phyloP scores from a whole-genome alignment of 1,140 invertebrate species.

The Formica selysi region DNA sequence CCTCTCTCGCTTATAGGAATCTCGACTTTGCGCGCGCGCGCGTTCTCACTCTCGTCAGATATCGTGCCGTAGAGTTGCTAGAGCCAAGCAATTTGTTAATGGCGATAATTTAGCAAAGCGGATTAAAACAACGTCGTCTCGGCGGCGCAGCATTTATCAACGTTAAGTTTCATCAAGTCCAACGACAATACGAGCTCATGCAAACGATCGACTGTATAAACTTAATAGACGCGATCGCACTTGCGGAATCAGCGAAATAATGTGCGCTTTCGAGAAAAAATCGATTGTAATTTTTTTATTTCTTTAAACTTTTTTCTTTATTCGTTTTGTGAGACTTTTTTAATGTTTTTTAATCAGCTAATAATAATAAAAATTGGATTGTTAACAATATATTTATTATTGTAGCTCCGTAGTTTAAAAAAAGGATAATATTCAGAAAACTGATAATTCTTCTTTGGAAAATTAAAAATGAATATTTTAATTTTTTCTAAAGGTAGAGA shows the following conservation, averaged over 20 bases:
- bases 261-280: background rate
- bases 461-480: background rate
- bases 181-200: conserved; percentile 29
- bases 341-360: background rate
- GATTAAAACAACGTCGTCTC: conserved; percentile 55
- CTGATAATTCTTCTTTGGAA: background rate
- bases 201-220: conserved; percentile 31
- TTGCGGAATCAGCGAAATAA: background rate
- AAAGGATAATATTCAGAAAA: background rate
- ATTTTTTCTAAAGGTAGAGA: background rate
- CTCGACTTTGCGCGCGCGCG: conserved; percentile 13
- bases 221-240: conserved; percentile 28
- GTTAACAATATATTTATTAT: background rate
- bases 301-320: background rate
- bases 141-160: conserved; percentile 63
- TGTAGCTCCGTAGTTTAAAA: background rate
- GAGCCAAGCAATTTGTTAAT: conserved; percentile 70
- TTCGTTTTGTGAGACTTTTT: background rate
- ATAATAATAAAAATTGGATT: background rate
- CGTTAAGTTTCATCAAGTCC: conserved; percentile 51
- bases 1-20: background rate
- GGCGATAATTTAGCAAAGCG: conserved; percentile 71
- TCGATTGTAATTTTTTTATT: background rate
- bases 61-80: conserved; percentile 37
- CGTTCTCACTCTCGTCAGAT: conserved; percentile 20